Evolutionary conservation across 1,140 invertebrate species (phyloP), one percentile per base, ranked within the genome.

Genomic region (Lepidurus apus): DNA sequence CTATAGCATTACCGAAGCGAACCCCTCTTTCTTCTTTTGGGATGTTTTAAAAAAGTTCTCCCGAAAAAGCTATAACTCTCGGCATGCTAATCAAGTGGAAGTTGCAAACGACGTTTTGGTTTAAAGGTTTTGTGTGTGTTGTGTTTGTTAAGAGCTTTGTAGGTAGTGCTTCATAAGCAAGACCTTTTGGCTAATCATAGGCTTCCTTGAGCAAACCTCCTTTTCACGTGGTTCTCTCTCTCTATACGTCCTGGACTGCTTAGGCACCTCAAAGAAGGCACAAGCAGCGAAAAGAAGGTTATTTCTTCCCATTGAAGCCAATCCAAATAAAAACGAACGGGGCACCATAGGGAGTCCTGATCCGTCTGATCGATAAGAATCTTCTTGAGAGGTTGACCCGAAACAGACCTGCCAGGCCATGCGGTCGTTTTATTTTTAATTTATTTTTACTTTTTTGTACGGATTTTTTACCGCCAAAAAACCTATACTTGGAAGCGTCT

Each of bases 141-240:
- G 17, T 65, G 17, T 65, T 34, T 34, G 34, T 34, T 34, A 34
- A 34, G 34, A 34, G 9, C 17, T 65, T 65, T 65, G 53, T 65
- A 65, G 53, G 53, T 65, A 65, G 53, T 65, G 53, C 53, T 65
- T 21, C 53, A 65, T 65, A 65, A 65, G 53, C 53, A 65, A 65
- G 13, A 9, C 53, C 53, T 65, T 65, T 65, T 65, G 53, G 21
- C 21, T 65, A 65, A 65, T 65, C 53, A 65, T 65, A 65, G 53
- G 53, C 53, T 65, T 65, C 53, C 53, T 21, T 65, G 53, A 65
- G 53, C 53, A 65, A 9, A 21, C 21, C 21, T 65, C 53, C 21
- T 65, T 65, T 21, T 65, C 53, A 65, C 53, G 53, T 65, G 53
- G 53, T 65, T 65, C 53, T 65, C 53, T 65, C 34, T 34, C 34